Evolutionary conservation across 1,140 invertebrate species (phyloP).

Genomic region (Archivesica marissinica): DNA sequence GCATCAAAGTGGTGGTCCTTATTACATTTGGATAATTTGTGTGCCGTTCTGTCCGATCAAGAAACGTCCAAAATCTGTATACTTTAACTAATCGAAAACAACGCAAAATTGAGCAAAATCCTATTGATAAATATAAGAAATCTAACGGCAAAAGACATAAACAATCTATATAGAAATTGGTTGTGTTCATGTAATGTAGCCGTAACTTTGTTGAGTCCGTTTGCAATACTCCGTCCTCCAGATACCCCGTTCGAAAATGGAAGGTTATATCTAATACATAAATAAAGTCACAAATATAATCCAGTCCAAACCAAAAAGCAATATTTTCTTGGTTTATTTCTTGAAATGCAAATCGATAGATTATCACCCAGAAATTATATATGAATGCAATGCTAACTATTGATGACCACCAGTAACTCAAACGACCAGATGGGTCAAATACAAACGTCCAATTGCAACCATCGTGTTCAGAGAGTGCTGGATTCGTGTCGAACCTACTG

Average conservation of each 20-base stretch:
- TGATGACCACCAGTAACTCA: conserved; percentile 84
- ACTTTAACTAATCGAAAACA: conserved; percentile 99
- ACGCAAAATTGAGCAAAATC: conserved; percentile 98
- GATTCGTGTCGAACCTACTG: conserved; percentile 73
- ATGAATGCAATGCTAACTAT: conserved; percentile 98
- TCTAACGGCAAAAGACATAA: conserved; percentile 98
- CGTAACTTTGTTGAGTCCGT: conserved; percentile 96
- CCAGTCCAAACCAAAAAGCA: conserved; percentile 97
- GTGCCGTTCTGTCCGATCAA: conserved; percentile 98
- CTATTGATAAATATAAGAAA: conserved; percentile 98
- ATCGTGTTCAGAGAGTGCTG: conserved; percentile 83
- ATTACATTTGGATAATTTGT: conserved; percentile 99
- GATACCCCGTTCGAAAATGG: conserved; percentile 98
- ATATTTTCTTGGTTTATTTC: conserved; percentile 90
- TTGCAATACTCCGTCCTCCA: conserved; percentile 90
- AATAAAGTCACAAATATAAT: conserved; percentile 98
- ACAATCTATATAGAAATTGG: conserved; percentile 99
- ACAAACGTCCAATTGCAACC: conserved; percentile 88
- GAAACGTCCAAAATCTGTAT: conserved; percentile 99
- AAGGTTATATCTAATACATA: conserved; percentile 98
- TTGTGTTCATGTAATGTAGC: conserved; percentile 99
- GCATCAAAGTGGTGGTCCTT: conserved; percentile 95
- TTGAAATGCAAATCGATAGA: conserved; percentile 99
- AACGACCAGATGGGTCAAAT: conserved; percentile 84
- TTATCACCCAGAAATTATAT: conserved; percentile 99